Evolutionary conservation across 2,888 invertebrate species (phyloP).

Genomic region (Agrilus mali): DNA sequence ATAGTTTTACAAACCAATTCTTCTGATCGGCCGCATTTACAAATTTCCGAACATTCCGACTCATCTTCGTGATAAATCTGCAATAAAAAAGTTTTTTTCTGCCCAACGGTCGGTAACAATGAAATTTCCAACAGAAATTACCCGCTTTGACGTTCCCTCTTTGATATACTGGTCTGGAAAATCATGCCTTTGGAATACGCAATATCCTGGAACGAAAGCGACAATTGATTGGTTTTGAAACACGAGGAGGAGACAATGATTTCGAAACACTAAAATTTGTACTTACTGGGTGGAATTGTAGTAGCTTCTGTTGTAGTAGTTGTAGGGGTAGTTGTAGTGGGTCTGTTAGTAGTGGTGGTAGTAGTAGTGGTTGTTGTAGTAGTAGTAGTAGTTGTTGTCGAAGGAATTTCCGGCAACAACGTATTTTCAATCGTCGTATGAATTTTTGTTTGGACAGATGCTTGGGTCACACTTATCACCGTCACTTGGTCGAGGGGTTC

Average conservation of each 20-base stretch:
- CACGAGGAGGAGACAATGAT: too few species aligned
- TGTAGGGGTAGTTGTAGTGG: conserved; percentile 42
- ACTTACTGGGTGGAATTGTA: conserved; percentile 43
- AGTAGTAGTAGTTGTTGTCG: conserved; percentile 28
- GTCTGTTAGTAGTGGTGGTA: conserved; percentile 31
- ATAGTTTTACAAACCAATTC: conserved; percentile 78
- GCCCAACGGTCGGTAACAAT: background rate
- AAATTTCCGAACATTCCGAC: conserved; percentile 81
- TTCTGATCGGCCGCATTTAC: conserved; percentile 67
- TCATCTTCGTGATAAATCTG: conserved; percentile 76
- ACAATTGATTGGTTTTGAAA: too few species aligned
- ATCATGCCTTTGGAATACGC: conserved; percentile 71
- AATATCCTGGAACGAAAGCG: conserved; percentile 48
- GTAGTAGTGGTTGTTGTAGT: conserved; percentile 33
- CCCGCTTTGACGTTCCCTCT: conserved; percentile 76
- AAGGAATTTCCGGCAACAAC: conserved; percentile 29
- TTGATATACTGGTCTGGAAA: conserved; percentile 74
- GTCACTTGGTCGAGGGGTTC: conserved; percentile 21
- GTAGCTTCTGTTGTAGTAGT: conserved; percentile 47
- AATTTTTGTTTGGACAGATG: conserved; percentile 26
- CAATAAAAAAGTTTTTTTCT: conserved; percentile 16
- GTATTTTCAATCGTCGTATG: conserved; percentile 38
- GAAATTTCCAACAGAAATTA: conserved; percentile 33
- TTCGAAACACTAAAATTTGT: conserved; percentile 1
- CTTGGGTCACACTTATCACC: conserved; percentile 27